A percentile compares a stretch with the other conserved stretches of the same genome.
Evolutionary conservation across 2,797 vertebrate genomes (phyloP).

Genomic region (Lacerta viridis): DNA sequence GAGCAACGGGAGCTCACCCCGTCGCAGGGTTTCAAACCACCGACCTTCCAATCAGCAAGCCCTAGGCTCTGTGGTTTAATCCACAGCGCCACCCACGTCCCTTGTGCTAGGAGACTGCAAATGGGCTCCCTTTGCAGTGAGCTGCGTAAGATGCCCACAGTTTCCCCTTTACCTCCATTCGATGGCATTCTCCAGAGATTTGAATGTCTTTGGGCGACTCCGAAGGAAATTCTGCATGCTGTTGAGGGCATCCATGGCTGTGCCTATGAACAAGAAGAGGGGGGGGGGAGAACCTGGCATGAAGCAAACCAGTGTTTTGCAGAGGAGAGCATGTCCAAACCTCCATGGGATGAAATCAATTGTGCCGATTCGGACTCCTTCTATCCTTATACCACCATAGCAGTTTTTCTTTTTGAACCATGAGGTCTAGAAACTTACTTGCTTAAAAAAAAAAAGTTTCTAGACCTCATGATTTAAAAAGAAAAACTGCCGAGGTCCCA

Average conservation of each 20-base stretch:
- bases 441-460: neutral
- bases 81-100: too few relatives aligned
- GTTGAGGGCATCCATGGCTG: constrained; percentile 98
- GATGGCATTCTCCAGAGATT: constrained; percentile 96
- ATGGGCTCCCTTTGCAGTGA: neutral
- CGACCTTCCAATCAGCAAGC: too few relatives aligned
- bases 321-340: too few relatives aligned
- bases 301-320: neutral
- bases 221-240: constrained; percentile 99
- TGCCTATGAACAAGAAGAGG: constrained; percentile 81
- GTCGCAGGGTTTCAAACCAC: too few relatives aligned
- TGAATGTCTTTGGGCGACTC: constrained; percentile 97
- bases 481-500: neutral
- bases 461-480: neutral
- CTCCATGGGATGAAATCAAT: too few relatives aligned
- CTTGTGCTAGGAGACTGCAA: neutral
- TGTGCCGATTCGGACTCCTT: too few relatives aligned
- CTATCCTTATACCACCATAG: too few relatives aligned
- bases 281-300: neutral
- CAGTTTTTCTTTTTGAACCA: too few relatives aligned
- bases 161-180: constrained; percentile 92
- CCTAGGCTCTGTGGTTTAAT: too few relatives aligned
- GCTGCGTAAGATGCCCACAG: fast-evolving
- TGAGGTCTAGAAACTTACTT: too few relatives aligned
- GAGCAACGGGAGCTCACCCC: too few relatives aligned